Base-by-base conservation (phyloP, 2,888 invertebrate genomes). In the Phaedon cochleariae region DNA sequence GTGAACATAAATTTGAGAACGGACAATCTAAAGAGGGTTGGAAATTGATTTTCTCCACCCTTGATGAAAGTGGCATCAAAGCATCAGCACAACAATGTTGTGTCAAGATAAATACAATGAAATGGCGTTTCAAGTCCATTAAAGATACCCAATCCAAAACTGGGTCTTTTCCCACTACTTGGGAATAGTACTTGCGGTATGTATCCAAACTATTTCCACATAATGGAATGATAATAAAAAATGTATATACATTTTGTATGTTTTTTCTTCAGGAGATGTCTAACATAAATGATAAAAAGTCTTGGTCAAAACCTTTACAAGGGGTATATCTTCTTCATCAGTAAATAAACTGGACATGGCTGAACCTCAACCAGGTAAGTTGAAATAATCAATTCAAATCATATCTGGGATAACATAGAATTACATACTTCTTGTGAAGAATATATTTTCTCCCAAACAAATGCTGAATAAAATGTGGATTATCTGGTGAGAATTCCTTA, bases 281-380 rank as follows among this genome's bases (percentile, higher is more conserved):
- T 22, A 9, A 49, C 18, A 3, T 49, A 2, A 21, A 21, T 49
- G 49, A 20, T 2, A 12, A 49, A 49, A 49, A 49, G 21, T 20
- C 20, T 6, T 49, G 49, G 49, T 20, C 49, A 4, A 22, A 49
- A 10, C 49, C 49, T 20, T 49, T 4, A 3, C 6, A 21, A n/a
- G 49, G 49, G 49, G 21, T 21, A 4, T 49, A 49, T 49, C 49
- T 17, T 21, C 49, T 5, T 9, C 49, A 21, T n/a, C n/a, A 9
- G 46, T 1, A 12, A 49, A 49, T 21, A 7, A 17, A 49, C 18
- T 49, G 49, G 21, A 7, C 4, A 3, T 21, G 9, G 49, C 1
- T 49, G 49, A 49, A 20, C 20, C 49, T 21, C 18, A 49, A 49
- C 49, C 20, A 49, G 49, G 49, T n/a, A 49, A n/a, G n/a, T n/a